Evolutionary conservation across 2,888 invertebrate genomes (phyloP).

Genomic region (Pomacea canaliculata): DNA sequence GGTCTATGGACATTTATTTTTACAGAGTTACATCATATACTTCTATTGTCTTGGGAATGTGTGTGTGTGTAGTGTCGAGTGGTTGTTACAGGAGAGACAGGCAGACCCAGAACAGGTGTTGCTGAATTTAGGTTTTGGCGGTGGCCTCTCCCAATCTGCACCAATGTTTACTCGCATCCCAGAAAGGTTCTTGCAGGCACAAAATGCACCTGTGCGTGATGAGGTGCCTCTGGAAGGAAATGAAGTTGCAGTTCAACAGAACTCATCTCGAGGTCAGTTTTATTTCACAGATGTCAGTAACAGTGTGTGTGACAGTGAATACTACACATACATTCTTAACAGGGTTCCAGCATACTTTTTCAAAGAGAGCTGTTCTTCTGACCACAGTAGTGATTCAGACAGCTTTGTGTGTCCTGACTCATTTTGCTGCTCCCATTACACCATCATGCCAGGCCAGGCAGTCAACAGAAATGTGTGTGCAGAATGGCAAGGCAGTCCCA

Average conservation of each 20-base stretch:
- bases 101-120: slow-evolving; percentile 92
- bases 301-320: slow-evolving; percentile 2
- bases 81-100: slow-evolving; percentile 82
- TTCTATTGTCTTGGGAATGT: not conserved
- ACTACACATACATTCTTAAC: slow-evolving; percentile 15
- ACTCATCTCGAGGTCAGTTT: slow-evolving; percentile 19
- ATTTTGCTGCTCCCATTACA: too few species aligned
- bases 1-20: too few species aligned
- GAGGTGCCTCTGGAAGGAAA: slow-evolving; percentile 3
- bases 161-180: slow-evolving; percentile 78
- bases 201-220: slow-evolving; percentile 74
- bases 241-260: not conserved
- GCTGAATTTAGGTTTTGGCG: slow-evolving; percentile 75
- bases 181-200: slow-evolving; percentile 80
- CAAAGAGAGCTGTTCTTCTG: not conserved
- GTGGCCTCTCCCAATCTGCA: slow-evolving; percentile 42
- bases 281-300: not conserved
- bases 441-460: too few species aligned
- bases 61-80: slow-evolving; percentile 55
- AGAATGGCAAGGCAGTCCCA: too few species aligned
- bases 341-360: slow-evolving; percentile 19
- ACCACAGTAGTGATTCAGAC: not conserved
- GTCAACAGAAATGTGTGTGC: too few species aligned
- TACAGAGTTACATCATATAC: too few species aligned
- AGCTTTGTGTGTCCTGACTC: too few species aligned